Base-by-base conservation (phyloP, 2,113 vertebrate genomes). In the Atherinomorus stipes region DNA sequence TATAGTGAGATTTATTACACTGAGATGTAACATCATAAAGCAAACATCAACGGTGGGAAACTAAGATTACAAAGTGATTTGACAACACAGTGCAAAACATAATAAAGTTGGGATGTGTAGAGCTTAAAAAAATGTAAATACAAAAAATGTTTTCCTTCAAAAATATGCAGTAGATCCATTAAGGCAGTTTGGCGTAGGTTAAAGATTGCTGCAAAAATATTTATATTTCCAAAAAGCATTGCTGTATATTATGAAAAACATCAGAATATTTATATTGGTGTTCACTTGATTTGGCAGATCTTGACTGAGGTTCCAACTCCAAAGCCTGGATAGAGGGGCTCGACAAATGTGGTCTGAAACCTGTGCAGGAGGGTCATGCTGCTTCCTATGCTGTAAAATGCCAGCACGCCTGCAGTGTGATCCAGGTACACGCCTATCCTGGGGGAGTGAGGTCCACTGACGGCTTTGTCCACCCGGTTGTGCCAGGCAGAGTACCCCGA, bases 401-500 rank as follows among this genome's bases (percentile, higher is more conserved):
- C 93, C 61, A 99, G 91, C 26, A 91, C 64, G 0, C 97, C 96
- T 0, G 88, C 90, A 8, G 31, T 31, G 76, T 96, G 92, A 80
- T 99, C 94, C 89, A 99, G 88, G 69, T 95, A 95, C 74, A 99
- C 74, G 0, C 97, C 98, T 82, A 99, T 93, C 59, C 93, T 91
- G 22, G 85, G 87, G 13, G 93, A 96, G 85, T 94, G 91, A 22
- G 83, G 91, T 8, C 82, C 94, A 0, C 11, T 89, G 79, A 98
- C 91, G 5, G 84, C 7, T 45, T 86, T 93, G 80, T 94, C 94
- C 76, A 92, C 92, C 10, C 91, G 86, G 19, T 95, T 86, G 88
- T 99, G 97, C 95, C 96, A 96, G 76, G 96, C 97, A n/a, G 96
- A 94, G 86, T 95, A 95, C 0, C 95, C 90, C 0, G 96, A 89